Evolutionary conservation across 1,140 invertebrate species (phyloP).

Genomic region (Mylabris phalerata): DNA sequence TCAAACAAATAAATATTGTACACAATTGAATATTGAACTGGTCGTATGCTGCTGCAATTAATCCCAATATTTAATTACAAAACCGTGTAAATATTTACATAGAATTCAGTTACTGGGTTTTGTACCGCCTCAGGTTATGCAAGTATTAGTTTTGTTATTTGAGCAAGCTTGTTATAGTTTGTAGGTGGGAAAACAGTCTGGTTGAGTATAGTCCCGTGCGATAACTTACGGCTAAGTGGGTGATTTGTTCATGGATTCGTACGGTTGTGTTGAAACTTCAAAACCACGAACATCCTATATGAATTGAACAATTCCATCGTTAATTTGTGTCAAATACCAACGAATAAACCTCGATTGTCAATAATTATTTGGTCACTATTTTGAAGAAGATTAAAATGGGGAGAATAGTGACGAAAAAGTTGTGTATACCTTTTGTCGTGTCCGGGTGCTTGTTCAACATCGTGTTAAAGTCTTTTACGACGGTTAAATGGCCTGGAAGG

Average conservation of each 20-base stretch:
- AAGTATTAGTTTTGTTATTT: constrained; percentile 16
- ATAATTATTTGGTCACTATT: no score
- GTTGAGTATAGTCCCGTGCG: constrained; percentile 2
- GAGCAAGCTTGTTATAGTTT: constrained; percentile 14
- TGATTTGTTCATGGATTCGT: constrained; percentile 13
- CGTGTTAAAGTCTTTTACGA: no score
- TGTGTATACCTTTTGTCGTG: no score
- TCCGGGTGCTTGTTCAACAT: no score
- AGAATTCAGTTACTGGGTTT: constrained; percentile 10
- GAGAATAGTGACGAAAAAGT: no score
- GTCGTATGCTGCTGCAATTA: no score
- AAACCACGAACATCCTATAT: neutral
- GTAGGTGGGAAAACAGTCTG: constrained; percentile 13
- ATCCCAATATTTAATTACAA: constrained; percentile 10
- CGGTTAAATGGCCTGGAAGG: no score
- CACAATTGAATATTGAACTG: no score
- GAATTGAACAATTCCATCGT: neutral
- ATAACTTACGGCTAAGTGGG: constrained; percentile 15
- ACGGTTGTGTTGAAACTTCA: neutral
- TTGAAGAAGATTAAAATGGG: no score
- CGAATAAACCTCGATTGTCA: no score
- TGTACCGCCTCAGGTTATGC: neutral
- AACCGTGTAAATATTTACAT: constrained; percentile 10
- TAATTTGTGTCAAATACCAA: no score
- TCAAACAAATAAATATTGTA: no score